Evolutionary conservation across 2,797 vertebrate genomes (phyloP), one percentile per base, ranked within the genome.

Genomic region (Spondyliosoma cantharus): DNA sequence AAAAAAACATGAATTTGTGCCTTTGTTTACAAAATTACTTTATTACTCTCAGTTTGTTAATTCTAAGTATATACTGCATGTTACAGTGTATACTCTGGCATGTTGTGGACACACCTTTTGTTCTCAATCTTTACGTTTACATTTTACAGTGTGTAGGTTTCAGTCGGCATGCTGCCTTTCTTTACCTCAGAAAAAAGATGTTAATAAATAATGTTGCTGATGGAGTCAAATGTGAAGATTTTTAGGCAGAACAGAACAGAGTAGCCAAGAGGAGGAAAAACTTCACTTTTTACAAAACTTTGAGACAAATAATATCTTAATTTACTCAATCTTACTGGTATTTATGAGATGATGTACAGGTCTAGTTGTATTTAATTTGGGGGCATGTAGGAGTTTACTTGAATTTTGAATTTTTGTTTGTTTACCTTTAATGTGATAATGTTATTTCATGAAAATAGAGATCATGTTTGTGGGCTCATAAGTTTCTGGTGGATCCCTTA

Each of bases 1-100:
- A 84, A 67, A 84, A 75, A 52, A 20, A 8, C 32, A 83, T 71
- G 57, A 89, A 75, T 90, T 75, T 91, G 93, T 93, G 93, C 93
- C 91, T 93, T 94, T 89, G 70, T 91, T 91, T 81, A 71, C 50
- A 25, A 77, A 29, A 52, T 79, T 68, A 27, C 12, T 74, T 74
- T 54, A 52, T 52, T 11, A 17, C 42, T 71, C 20, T 86, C 22
- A 43, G 27, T 83, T 70, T 5, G 68, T 50, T 54, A 82, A 82
- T 88, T 37, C 9, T 67, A 82, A 77, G 61, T 56, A 5, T 72
- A 75, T 68, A 32, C 74, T 87, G 86, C 82, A 91, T 87, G 79
- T 87, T 12, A 56, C 57, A 74, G 78, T 78, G 54, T 86, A 57
- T 75, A 73, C 53, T 83, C 58, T 76, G 50, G 81, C 74, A 57